Conservation (phyloP, 2,797 vertebrate species). For the Mus caroli region DNA sequence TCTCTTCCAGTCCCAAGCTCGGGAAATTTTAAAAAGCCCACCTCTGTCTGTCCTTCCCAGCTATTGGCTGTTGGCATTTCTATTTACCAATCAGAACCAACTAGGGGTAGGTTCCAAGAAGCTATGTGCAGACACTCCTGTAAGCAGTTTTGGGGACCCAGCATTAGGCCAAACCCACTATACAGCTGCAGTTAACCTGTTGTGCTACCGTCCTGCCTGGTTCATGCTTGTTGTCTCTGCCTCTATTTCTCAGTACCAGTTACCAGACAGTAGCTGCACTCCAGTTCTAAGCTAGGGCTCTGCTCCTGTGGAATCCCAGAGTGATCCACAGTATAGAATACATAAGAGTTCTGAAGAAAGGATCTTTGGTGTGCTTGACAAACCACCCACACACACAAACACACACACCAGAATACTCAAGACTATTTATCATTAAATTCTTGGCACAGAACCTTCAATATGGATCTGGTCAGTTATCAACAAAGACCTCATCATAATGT, state of each 20-base stretch:
- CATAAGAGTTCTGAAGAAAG: not conserved
- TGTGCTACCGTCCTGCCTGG: not conserved
- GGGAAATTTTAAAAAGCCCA: not conserved
- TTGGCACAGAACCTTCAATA: not conserved
- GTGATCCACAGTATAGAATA: not conserved
- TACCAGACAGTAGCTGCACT: not conserved
- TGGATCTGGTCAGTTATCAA: not conserved
- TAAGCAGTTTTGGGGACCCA: not conserved
- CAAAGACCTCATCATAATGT: not conserved
- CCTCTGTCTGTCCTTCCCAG: not conserved
- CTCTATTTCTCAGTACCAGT: not conserved
- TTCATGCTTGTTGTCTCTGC: not conserved
- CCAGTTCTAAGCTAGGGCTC: not conserved
- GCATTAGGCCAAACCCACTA: not conserved
- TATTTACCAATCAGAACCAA: not conserved
- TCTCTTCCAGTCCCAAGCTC: not conserved
- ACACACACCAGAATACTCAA: not conserved
- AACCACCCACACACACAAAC: not conserved
- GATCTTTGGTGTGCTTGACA: not conserved
- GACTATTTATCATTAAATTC: not conserved
- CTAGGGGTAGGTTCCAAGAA: not conserved
- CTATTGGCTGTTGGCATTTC: not conserved
- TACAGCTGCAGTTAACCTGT: rapidly evolving
- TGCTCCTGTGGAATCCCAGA: not conserved
- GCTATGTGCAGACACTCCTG: too few relatives aligned